Conservation (phyloP, 1,140 invertebrate genomes). For the Papilio xuthus region DNA sequence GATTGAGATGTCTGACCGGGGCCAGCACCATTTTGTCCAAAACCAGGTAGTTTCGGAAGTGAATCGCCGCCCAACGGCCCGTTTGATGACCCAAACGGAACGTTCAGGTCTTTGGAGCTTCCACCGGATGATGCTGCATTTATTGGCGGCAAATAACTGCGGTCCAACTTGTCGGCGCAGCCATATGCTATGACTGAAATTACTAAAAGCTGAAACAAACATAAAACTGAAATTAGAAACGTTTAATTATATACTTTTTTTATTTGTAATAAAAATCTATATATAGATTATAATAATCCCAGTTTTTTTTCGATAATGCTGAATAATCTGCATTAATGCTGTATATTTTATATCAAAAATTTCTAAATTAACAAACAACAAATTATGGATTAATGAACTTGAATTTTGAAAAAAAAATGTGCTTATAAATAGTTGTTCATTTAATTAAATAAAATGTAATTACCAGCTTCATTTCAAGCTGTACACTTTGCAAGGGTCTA, state of each 20-base stretch:
- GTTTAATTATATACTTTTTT: not conserved
- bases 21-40: conserved; percentile 41
- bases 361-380: not conserved
- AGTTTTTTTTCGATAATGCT: too few species aligned
- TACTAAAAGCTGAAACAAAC: conserved; percentile 68
- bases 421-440: not conserved
- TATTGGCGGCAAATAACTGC: conserved; percentile 84
- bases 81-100: conserved; percentile 48
- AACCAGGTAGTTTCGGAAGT: conserved; percentile 17
- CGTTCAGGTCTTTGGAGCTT: conserved; percentile 67
- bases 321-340: not conserved
- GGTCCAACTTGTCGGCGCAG: conserved; percentile 82
- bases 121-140: conserved; percentile 82
- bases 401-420: not conserved
- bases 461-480: conserved; percentile 78
- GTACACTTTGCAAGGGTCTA: conserved; percentile 58
- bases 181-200: conserved; percentile 66
- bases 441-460: conserved; percentile 34
- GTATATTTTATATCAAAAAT: not conserved
- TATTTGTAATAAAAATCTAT: not conserved
- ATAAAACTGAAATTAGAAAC: conserved; percentile 38
- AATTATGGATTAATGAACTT: not conserved
- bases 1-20: conserved; percentile 29
- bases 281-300: too few species aligned
- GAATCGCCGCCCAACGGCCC: conserved; percentile 39